Evolutionary conservation across 2,888 invertebrate genomes (phyloP), one percentile per base, ranked within the genome.

Genomic region (Nudaria mundana): DNA sequence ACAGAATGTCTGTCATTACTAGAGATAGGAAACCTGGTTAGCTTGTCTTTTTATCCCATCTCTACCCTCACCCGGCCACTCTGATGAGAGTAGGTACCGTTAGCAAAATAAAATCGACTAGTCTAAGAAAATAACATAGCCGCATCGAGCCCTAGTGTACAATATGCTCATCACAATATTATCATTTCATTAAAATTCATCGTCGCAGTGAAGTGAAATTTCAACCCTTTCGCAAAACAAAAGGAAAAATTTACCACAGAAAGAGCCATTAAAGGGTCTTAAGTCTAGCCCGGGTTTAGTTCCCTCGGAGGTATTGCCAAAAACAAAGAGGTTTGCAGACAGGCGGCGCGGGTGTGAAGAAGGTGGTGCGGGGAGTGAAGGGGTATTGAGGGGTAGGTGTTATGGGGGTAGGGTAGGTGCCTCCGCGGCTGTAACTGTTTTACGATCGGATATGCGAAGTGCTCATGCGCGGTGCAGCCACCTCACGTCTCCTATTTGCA

Each of bases 321-420:
- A 84, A 87, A 87, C 86, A 87, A 88, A 84, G 82, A 81, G 80
- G 70, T 64, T 63, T 65, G 73, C 74, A 84, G 83, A 82, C 81
- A 64, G 76, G 63, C 48, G 43, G 44, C 44, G 63, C 63, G 62
- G 66, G 67, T 47, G 52, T 53, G 63, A 48, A 63, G 58, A 57
- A 40, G 42, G 51, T 39, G 39, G 37, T 35, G 37, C 48, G 53
- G 47, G 50, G 48, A 29, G 38, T 45, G 43, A 39, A 50, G 57
- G 59, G 52, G 37, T 44, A 43, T 45, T 22, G 30, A 45, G 57
- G 60, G 59, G 61, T 59, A 49, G 46, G 56, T 51, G 43, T 32
- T 49, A 56, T 40, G 44, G 58, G 66, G 66, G 67, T 66, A 58
- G 64, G 42, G 42, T 43, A 34, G 42, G 37, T 42, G 42, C 67